Conservation (phyloP, 2,113 vertebrate genomes). For the Rattus rattus region DNA sequence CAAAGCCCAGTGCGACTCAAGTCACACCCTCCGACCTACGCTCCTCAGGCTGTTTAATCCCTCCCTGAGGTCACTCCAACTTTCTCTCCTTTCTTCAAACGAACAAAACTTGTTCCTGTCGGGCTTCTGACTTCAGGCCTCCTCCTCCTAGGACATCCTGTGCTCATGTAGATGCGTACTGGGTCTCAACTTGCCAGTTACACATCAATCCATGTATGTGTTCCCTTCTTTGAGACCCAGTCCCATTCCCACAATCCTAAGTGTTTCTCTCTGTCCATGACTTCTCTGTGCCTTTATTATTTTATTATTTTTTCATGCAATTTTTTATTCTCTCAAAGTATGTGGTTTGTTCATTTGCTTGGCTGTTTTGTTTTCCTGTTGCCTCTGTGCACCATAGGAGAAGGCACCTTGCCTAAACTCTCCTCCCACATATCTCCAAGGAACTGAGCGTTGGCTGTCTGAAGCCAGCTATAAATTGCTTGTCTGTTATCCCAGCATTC, state of each 20-base stretch:
- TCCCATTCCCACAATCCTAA: not conserved
- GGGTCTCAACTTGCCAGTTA: not conserved
- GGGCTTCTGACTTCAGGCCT: too few species aligned
- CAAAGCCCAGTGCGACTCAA: not conserved
- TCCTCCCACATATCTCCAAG: not conserved
- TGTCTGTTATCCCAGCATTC: not conserved
- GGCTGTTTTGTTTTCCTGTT: not conserved
- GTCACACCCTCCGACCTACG: not conserved
- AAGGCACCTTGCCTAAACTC: not conserved
- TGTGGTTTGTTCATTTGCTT: not conserved
- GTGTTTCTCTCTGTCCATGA: not conserved
- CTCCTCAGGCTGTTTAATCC: not conserved
- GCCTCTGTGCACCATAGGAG: not conserved
- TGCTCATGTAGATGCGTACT: not conserved
- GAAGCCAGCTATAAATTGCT: not conserved
- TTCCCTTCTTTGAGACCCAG: not conserved
- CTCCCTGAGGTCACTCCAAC: not conserved
- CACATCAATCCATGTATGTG: not conserved
- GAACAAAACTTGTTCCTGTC: not conserved
- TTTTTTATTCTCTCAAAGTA: not conserved
- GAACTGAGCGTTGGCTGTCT: not conserved
- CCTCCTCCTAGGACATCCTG: not conserved
- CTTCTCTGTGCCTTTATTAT: not conserved
- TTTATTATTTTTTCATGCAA: not conserved
- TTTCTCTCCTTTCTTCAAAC: not conserved